Conservation (phyloP, 2,888 invertebrate species). For the Unio delphinus region DNA sequence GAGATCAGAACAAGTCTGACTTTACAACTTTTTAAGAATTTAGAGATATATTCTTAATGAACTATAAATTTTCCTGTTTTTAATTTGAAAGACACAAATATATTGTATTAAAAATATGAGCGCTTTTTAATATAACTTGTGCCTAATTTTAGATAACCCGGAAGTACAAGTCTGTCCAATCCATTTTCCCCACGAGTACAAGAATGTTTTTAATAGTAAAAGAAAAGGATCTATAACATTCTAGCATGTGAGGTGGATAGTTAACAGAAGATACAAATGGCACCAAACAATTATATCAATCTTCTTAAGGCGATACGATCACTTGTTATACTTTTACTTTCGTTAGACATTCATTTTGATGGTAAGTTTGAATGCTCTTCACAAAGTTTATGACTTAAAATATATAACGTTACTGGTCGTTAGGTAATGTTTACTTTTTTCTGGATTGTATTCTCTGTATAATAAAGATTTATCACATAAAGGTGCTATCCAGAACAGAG, state of each 20-base stretch:
- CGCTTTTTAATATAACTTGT: no score
- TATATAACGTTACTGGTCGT: background rate
- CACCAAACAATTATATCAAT: constrained; percentile 10
- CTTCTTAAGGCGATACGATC: constrained; percentile 30
- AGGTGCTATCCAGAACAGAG: background rate
- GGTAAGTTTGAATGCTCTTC: constrained; percentile 30
- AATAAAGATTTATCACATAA: background rate
- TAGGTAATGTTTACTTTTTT: background rate
- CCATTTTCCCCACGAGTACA: constrained; percentile 51
- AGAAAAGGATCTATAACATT: constrained; percentile 3
- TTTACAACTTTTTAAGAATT: no score
- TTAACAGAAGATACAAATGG: constrained; percentile 7
- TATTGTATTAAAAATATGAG: no score
- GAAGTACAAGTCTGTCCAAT: constrained; percentile 52
- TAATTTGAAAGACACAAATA: no score
- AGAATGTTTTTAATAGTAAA: constrained; percentile 12
- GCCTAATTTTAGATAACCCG: constrained; percentile 36
- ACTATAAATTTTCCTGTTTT: no score
- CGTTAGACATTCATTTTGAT: constrained; percentile 43
- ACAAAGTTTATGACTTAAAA: constrained; percentile 2
- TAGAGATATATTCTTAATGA: no score
- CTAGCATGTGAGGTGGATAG: constrained; percentile 4
- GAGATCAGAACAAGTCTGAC: no score
- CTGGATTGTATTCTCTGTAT: background rate
- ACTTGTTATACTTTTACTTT: constrained; percentile 30